Percentiles rank a stretch among this genome's conserved stretches.
Evolutionary conservation across 2,113 vertebrate species (phyloP).

Genomic region (Pterocles orientalis): DNA sequence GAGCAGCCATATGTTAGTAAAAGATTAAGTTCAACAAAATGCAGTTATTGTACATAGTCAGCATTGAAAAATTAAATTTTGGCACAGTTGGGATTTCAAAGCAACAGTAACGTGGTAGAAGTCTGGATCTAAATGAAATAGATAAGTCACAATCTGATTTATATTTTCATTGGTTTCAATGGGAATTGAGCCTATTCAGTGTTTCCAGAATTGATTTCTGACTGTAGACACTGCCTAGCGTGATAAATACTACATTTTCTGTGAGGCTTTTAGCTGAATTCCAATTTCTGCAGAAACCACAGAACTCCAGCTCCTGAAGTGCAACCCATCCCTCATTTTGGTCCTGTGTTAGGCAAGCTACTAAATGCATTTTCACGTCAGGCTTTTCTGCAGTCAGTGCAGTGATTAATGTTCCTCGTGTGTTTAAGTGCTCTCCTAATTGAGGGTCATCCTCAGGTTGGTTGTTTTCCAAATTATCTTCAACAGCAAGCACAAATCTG

Average conservation of each 20-base stretch:
- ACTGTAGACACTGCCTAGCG: background rate
- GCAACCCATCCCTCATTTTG: background rate
- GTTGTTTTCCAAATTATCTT: background rate
- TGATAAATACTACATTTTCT: background rate
- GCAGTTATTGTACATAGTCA: background rate
- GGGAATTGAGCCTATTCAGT: background rate
- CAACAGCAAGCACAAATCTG: background rate
- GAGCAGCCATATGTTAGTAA: background rate
- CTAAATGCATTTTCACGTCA: background rate
- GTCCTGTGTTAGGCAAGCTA: background rate
- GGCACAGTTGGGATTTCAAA: background rate
- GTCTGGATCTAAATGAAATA: background rate
- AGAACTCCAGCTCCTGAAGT: background rate
- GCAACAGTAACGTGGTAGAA: background rate
- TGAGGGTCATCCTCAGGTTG: background rate
- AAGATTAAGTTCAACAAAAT: background rate
- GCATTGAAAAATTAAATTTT: background rate
- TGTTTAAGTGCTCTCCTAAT: background rate
- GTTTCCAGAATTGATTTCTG: background rate
- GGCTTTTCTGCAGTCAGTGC: background rate
- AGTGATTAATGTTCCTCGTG: background rate
- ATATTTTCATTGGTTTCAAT: background rate
- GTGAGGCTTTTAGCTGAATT: background rate
- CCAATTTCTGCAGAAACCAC: background rate
- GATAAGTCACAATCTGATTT: background rate